Conservation (phyloP, 2,888 invertebrate species). For the Ophioninae sp. region DNA sequence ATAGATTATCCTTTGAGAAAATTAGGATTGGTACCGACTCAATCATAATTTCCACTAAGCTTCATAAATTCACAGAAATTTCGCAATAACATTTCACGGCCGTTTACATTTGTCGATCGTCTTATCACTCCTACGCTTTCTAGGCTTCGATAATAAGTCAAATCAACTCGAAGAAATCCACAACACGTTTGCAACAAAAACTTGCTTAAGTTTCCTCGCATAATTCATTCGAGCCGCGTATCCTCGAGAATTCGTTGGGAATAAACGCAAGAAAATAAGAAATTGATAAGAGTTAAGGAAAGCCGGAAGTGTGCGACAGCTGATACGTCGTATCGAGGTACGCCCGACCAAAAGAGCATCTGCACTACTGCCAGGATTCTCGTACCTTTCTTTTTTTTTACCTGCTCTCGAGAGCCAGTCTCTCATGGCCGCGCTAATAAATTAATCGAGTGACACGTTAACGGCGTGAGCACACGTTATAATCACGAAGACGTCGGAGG, state of each 20-base stretch:
- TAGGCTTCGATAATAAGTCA: neutral
- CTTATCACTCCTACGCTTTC: neutral
- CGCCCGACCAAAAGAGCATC: slow-evolving; percentile 54
- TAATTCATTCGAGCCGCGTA: neutral
- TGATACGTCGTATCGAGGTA: slow-evolving; percentile 45
- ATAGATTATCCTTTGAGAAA: too few species aligned
- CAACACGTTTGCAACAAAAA: neutral
- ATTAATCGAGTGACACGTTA: slow-evolving; percentile 63
- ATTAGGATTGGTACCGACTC: too few species aligned
- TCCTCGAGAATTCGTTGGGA: neutral
- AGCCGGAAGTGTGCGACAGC: slow-evolving; percentile 43
- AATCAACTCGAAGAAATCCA: too few species aligned
- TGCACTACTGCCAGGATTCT: slow-evolving; percentile 46
- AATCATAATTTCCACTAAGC: too few species aligned
- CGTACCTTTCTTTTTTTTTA: slow-evolving; percentile 37
- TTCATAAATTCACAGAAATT: too few species aligned
- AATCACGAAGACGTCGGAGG: slow-evolving; percentile 54
- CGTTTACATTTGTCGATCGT: neutral
- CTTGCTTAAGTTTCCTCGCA: neutral
- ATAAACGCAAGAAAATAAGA: neutral
- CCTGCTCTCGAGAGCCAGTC: slow-evolving; percentile 9
- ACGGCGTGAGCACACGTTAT: slow-evolving; percentile 58
- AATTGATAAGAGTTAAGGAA: neutral
- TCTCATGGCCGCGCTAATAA: slow-evolving; percentile 50
- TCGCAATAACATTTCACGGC: too few species aligned